Evolutionary conservation across 2,888 invertebrate species (phyloP).

Genomic region (Lamellibrachia satsuma): DNA sequence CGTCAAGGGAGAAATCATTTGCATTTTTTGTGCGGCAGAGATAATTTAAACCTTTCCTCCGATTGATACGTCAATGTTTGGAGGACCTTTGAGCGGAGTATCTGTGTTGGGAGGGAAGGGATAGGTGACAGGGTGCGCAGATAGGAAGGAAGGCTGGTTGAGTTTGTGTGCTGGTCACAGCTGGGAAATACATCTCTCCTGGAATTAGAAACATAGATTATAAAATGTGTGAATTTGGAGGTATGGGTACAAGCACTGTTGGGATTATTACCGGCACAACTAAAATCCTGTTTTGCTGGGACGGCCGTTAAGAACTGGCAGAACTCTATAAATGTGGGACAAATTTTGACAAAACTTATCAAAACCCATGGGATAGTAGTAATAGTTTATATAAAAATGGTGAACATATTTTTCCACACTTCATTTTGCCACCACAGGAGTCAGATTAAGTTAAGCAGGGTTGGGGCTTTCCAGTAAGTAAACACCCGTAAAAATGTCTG

Average conservation of each 20-base stretch:
- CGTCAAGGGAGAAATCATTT: background rate
- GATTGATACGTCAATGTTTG: slow-evolving; percentile 6
- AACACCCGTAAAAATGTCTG: too few relatives aligned
- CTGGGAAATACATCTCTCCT: background rate
- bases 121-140: background rate
- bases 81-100: background rate
- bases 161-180: background rate
- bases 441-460: too few relatives aligned
- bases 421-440: too few relatives aligned
- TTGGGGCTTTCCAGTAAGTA: too few relatives aligned
- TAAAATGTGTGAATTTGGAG: background rate
- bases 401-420: too few relatives aligned
- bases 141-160: background rate
- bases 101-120: background rate
- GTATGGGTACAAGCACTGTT: background rate
- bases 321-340: too few relatives aligned
- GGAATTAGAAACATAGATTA: background rate
- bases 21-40: background rate
- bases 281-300: too few relatives aligned
- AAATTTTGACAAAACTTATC: too few relatives aligned
- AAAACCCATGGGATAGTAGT: too few relatives aligned
- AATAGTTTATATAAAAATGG: too few relatives aligned
- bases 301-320: too few relatives aligned
- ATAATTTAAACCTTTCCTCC: background rate
- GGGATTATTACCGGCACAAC: too few relatives aligned